Base-by-base conservation (phyloP, 2,888 invertebrate genomes). In the Mythimna pallens region DNA sequence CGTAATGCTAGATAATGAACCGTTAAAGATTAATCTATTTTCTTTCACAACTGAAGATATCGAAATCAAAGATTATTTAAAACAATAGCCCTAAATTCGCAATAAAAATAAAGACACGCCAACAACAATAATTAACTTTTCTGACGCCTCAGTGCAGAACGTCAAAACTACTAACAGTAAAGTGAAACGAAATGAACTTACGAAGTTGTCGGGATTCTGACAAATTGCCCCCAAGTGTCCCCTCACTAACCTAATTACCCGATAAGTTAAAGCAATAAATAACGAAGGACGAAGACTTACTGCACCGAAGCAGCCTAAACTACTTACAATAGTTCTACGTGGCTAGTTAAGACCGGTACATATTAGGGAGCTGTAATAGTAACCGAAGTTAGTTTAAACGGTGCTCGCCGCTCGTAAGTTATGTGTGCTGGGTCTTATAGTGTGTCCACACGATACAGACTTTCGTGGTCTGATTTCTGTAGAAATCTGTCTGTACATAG, bases 141-240 rank as follows among this genome's bases (percentile, higher is more conserved):
- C 72, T 70, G 58, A 59, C 74, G 66, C 73, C 63, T 66, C 70
- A 66, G 73, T 70, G 67, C 76, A 72, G 69, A 80, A 82, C 76
- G 74, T 73, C 70, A 80, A 70, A 86, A 87, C 84, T 78, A 76
- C 73, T 66, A 62, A 76, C 86, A 87, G 88, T 86, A 85, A 88
- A 88, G 85, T 84, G 82, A 78, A 88, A 82, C 86, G 81, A 75
- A 89, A 88, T 85, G 86, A 87, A 89, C 86, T 84, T 84, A 75
- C 75, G 55, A 77, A 85, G 87, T 89, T 88, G 76, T 81, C 83
- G 85, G 87, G 89, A 91, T 90, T 91, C 89, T 92, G 92, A 93
- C 91, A 93, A 94, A 94, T 93, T 92, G 89, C 88, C 89, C 93
- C 93, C 92, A 87, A 92, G 92, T 91, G 92, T 90, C 92, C 88